phyloP scores from a whole-genome alignment of 2,113 vertebrate species.

The Odocoileus virginianus region DNA sequence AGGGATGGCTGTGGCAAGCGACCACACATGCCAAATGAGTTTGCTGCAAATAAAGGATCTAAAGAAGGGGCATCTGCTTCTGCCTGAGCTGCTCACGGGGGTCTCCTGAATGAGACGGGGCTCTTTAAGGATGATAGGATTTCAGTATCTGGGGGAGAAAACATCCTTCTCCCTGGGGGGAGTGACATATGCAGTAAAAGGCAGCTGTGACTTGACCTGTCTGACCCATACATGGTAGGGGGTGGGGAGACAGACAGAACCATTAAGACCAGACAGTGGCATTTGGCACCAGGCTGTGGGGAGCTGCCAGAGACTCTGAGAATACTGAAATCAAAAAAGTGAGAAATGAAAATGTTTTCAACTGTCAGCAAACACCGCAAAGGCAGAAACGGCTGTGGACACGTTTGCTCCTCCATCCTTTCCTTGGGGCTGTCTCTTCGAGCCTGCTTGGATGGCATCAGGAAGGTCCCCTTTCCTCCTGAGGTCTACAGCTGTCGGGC shows the following conservation, averaged over 20 bases:
- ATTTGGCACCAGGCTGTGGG: background rate
- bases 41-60: background rate
- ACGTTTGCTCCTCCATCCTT: background rate
- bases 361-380: background rate
- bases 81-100: background rate
- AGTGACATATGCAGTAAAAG: background rate
- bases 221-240: background rate
- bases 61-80: background rate
- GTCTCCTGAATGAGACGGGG: background rate
- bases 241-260: background rate
- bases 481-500: background rate
- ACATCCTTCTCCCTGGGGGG: background rate
- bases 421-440: background rate
- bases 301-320: background rate
- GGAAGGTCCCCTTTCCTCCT: background rate
- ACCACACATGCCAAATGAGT: background rate
- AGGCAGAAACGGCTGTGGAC: background rate
- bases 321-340: background rate
- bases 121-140: background rate
- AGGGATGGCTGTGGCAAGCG: background rate
- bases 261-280: background rate
- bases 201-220: conserved; percentile 18
- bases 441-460: background rate
- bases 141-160: background rate
- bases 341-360: background rate